Base-by-base conservation (phyloP, 2,888 invertebrate species). In the Thecophora atra region DNA sequence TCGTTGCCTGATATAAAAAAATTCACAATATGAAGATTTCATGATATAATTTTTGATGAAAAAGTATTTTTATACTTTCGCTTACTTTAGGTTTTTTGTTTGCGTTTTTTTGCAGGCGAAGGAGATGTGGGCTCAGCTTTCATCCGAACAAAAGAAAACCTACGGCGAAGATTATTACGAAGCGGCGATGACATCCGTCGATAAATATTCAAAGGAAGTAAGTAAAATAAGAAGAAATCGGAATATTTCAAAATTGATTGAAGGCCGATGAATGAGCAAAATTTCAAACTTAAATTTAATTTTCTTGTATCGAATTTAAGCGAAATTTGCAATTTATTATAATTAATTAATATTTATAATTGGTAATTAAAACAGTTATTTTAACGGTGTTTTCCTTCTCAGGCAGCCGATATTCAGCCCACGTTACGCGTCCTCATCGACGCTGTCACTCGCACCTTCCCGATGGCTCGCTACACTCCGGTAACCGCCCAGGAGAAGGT, bases 81-180 rank as follows among this genome's bases (percentile, higher is more conserved):
- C 7, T 37, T 37, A 8, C 7, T 8, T 37, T 37, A 37, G 3
- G 37, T 37, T 56, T 30, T 28, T 30, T 68, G n/a, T n/a, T n/a
- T n/a, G n/a, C n/a, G n/a, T n/a, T 64, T 76, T 85, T 68, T 74
- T 77, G 28, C 89, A 92, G 87, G 94, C 94, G 7, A 91, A 91
- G 74, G 91, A 92, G 79, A 95, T 95, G 94, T 95, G 95, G 95
- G 87, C 88, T 42, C 91, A 91, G 82, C 87, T 95, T 78, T 89
- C 91, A 72, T 91, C 93, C 78, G 94, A 94, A 82, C 92, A 92
- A 82, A 92, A 92, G 80, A 90, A 91, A 80, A 91, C 92, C 76
- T 95, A 94, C 82, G 94, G 94, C 15, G 92, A 94, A 85, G 92
- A 94, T 81, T 92, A 94, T 84, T 96, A 95, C 84, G 94, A 95